Conservation (phyloP, 2,888 invertebrate species). For the Philaethria dido region DNA sequence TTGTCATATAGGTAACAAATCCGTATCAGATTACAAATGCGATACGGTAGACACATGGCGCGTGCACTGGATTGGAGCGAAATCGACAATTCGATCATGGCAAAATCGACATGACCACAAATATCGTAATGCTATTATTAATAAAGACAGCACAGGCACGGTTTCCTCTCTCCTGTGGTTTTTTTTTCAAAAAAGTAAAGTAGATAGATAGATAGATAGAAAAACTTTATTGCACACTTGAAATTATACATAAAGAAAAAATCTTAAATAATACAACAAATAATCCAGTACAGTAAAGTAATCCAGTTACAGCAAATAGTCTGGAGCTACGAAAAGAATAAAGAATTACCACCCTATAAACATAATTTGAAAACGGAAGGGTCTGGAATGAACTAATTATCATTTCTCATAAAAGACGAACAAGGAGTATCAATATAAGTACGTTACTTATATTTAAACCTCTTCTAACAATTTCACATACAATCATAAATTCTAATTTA, state of each 20-base stretch:
- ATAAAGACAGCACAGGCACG: neutral
- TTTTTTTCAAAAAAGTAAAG: too few species aligned
- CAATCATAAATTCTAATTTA: conserved; percentile 84
- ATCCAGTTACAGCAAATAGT: neutral
- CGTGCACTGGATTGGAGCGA: conserved; percentile 65
- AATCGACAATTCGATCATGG: conserved; percentile 69
- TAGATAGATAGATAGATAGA: too few species aligned
- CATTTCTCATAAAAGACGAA: neutral
- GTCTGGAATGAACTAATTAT: neutral
- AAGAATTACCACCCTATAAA: neutral
- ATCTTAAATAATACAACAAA: too few species aligned
- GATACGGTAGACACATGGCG: conserved; percentile 66
- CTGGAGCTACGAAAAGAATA: neutral
- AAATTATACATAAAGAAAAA: too few species aligned
- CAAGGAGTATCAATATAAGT: neutral
- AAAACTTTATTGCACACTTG: too few species aligned
- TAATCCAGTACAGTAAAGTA: too few species aligned
- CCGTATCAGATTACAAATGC: conserved; percentile 68
- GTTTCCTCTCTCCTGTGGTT: neutral
- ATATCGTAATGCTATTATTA: conserved; percentile 37
- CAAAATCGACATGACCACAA: conserved; percentile 61
- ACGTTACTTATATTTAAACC: conserved; percentile 54
- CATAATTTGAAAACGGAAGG: neutral
- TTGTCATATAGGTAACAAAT: conserved; percentile 56
- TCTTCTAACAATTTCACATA: conserved; percentile 80